phyloP scores from a whole-genome alignment of 2,113 vertebrate species.

The Erythrolamprus reginae region DNA sequence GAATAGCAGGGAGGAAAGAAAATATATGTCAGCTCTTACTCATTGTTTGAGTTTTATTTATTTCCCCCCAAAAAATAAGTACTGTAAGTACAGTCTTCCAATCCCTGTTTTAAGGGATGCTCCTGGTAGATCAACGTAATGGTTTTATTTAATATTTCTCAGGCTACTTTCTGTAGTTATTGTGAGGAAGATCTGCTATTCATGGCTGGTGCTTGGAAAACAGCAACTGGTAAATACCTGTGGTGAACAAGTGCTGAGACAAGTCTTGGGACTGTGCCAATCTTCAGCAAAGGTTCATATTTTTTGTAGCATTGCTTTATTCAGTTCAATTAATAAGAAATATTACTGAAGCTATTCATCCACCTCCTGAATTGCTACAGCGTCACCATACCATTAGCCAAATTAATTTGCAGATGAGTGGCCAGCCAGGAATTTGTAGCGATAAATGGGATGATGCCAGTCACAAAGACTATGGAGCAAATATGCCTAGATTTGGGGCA shows the following conservation, averaged over 20 bases:
- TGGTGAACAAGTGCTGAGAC: background rate
- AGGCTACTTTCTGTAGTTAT: background rate
- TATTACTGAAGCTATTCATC: background rate
- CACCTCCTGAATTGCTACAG: background rate
- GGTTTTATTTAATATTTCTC: background rate
- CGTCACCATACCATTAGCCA: background rate
- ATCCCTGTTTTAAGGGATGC: background rate
- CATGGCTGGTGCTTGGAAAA: background rate
- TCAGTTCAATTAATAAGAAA: background rate
- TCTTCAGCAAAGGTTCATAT: background rate
- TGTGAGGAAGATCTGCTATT: background rate
- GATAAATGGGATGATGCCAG: background rate
- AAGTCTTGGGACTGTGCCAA: background rate
- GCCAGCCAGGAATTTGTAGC: background rate
- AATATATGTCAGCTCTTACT: background rate
- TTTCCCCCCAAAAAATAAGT: background rate
- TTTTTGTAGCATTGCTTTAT: background rate
- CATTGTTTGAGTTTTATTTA: background rate
- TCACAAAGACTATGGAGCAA: background rate
- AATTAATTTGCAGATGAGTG: slow-evolving; percentile 10
- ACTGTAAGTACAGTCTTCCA: background rate
- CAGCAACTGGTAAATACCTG: background rate
- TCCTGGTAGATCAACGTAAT: background rate
- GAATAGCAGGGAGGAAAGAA: background rate
- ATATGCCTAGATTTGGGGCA: background rate